Evolutionary conservation across 30 jellyfish, hydroid and myxozoan genomes (phyloP), one percentile per base, ranked within the genome.

Genomic region (Catostylus mosaicus): DNA sequence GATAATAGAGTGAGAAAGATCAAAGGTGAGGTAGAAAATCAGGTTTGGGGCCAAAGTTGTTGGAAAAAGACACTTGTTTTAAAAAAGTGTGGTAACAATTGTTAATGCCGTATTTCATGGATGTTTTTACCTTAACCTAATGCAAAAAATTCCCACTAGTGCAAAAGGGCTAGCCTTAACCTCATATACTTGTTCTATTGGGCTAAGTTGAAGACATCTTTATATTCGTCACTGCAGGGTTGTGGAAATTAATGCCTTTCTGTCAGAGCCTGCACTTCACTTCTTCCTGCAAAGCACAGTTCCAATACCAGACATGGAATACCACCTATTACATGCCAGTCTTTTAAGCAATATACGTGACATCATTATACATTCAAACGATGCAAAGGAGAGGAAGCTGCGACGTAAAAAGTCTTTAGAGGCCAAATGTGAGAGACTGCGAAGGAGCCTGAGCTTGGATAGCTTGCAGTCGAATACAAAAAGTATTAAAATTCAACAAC

Each of bases 251-350:
- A 94, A 88, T 72, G 96, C 99, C 7, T 94, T 94, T 79, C 73
- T 94, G 33, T 82, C 96, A 30, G 99, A 94, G 71, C 97, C 99
- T 12, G 99, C 99, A 16, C 91, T 94, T 23, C 99, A 94, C 67
- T 75, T 94, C 66, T 88, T 94, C 72, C 83, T 94, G 23, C 99
- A 94, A 87, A 94, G 97, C 70, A 81, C 88, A 9, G 90, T 94
- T 4, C 67, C 92, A 47, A 77, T 78, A 47, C 70, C 88, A 37
- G 97, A 87, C 74, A 94, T 94, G 99, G 99, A 94, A 45, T 71
- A 75, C 35, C 94, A 79, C 68, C 64, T 94, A 29, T 84, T 74
- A 10, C 99, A 88, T 37, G 92, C 95, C 18, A 76, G 82, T 30
- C 67, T 70, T 26, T 75, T 88, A 18, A 94, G 99, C 79, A 94